A percentile compares a stretch with the other conserved stretches of the same genome.
These are phyloP conservation scores for Brotula barbata DNA, from an alignment of 2,797 vertebrate genomes.

Conservation along the genomic window DNA sequence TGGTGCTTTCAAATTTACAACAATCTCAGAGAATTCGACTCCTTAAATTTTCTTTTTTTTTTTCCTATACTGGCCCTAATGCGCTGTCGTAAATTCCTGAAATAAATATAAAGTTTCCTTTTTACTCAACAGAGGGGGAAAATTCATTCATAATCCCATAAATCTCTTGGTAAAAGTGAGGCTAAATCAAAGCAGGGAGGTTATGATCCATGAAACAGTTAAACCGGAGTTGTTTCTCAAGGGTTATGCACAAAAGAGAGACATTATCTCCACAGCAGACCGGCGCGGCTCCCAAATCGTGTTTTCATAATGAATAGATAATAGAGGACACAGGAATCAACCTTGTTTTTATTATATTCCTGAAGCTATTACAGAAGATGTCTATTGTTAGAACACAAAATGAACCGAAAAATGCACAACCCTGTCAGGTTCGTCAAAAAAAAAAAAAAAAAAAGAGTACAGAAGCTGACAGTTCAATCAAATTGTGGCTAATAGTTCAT, in stretches of 20 bases:
- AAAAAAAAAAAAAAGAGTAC: slow-evolving; percentile 9
- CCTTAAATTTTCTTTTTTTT: no score
- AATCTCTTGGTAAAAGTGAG: no score
- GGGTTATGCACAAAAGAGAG: slow-evolving; percentile 21
- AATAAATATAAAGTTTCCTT: not conserved
- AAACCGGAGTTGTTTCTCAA: slow-evolving; percentile 14
- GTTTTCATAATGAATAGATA: slow-evolving; percentile 57
- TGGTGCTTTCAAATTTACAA: no score
- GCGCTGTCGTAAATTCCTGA: no score
- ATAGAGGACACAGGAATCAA: slow-evolving; percentile 51
- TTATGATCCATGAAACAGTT: slow-evolving; percentile 17
- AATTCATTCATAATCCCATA: not conserved
- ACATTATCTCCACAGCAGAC: slow-evolving; percentile 22
- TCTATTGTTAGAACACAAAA: slow-evolving; percentile 45
- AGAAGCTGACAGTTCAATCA: slow-evolving; percentile 74
- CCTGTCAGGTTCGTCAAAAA: slow-evolving; percentile 51
- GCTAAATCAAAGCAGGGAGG: not conserved
- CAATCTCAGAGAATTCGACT: no score
- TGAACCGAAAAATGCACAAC: slow-evolving; percentile 25
- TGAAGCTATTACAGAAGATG: slow-evolving; percentile 35
- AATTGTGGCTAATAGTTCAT: slow-evolving; percentile 70
- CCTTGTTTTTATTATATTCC: slow-evolving; percentile 50
- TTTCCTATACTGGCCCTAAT: no score
- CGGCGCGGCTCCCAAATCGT: slow-evolving; percentile 34
- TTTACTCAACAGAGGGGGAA: not conserved